Conservation (phyloP, 2,797 vertebrate species). For the Thamnophis elegans region DNA sequence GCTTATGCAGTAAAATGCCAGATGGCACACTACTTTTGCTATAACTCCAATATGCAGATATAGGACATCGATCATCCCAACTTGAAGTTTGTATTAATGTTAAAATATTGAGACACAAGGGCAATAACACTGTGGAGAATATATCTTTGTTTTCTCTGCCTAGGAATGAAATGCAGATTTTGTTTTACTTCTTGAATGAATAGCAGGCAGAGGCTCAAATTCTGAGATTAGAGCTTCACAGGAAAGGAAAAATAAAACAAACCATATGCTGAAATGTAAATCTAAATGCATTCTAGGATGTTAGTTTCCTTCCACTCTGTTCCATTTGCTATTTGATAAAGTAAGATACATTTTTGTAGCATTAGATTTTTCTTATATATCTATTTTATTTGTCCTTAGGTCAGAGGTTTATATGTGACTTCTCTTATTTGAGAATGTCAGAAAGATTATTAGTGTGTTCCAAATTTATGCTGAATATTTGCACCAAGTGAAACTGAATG, state of each 20-base stretch:
- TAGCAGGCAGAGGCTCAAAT: background rate
- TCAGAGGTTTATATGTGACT: constrained; percentile 30
- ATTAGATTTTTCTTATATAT: constrained; percentile 27
- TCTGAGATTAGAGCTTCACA: constrained; percentile 20
- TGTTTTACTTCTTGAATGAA: background rate
- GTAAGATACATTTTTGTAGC: constrained; percentile 32
- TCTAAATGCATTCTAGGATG: constrained; percentile 19
- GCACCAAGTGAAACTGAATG: constrained; percentile 11
- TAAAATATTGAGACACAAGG: background rate
- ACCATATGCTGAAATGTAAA: constrained; percentile 32
- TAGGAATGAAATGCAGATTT: constrained; percentile 1
- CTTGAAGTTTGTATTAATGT: background rate
- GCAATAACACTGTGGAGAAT: background rate
- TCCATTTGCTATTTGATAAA: constrained; percentile 38
- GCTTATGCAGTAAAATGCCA: background rate
- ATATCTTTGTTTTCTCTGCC: background rate
- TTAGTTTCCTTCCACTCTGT: constrained; percentile 1
- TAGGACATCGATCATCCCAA: background rate
- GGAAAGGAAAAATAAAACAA: background rate
- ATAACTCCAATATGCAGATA: background rate
- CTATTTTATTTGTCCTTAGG: constrained; percentile 34
- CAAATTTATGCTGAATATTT: constrained; percentile 18
- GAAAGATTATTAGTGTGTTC: background rate
- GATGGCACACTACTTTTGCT: background rate
- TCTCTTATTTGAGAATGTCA: constrained; percentile 9